Evolutionary conservation across 2,888 invertebrate species (phyloP).

Genomic region (Lepas anatifera): DNA sequence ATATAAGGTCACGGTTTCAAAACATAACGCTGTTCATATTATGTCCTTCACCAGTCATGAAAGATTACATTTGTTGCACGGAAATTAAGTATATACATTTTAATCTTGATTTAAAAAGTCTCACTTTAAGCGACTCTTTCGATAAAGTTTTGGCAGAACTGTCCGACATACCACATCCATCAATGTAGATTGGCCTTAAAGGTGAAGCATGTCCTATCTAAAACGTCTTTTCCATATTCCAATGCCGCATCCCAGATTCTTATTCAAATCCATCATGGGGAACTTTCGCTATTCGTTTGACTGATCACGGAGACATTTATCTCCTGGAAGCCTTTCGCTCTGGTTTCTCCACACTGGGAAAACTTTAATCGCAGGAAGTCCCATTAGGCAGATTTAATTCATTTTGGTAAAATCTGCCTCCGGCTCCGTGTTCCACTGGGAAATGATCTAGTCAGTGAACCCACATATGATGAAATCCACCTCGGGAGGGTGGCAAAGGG

Average conservation of each 20-base stretch:
- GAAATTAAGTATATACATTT: too few species aligned
- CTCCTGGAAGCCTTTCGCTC: background rate
- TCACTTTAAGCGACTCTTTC: too few species aligned
- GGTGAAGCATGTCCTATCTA: background rate
- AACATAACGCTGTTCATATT: too few species aligned
- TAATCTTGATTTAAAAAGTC: too few species aligned
- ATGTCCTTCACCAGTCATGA: too few species aligned
- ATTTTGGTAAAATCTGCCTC: background rate
- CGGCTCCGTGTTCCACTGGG: too few species aligned
- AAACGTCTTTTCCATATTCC: conserved; percentile 5
- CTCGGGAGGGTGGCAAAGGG: too few species aligned
- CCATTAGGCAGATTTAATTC: conserved; percentile 9
- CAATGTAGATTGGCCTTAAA: background rate
- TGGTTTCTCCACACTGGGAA: background rate
- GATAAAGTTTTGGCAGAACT: conserved; percentile 5
- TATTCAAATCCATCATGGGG: conserved; percentile 5
- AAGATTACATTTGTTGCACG: too few species aligned
- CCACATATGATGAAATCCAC: too few species aligned
- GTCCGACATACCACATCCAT: background rate
- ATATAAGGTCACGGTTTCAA: too few species aligned
- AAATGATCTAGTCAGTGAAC: too few species aligned
- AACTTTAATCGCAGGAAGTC: background rate
- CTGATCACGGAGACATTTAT: background rate
- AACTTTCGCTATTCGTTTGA: conserved; percentile 9
- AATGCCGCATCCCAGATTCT: background rate